phyloP scores from a whole-genome alignment of 2,113 vertebrate species.

The Glaucomys volans region DNA sequence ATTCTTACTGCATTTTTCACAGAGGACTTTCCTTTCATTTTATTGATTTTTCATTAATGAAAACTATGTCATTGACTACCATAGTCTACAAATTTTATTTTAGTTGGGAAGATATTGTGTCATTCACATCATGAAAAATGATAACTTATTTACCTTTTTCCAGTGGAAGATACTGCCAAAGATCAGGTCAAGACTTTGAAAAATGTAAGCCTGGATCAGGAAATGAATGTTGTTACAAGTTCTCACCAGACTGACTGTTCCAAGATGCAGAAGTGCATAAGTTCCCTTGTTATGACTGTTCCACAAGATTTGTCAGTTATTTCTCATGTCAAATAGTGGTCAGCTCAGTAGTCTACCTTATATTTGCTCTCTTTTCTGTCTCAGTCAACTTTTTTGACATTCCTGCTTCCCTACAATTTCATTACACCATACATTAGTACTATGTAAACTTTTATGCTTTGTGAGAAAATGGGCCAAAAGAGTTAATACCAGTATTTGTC shows the following conservation, averaged over 20 bases:
- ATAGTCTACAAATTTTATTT: neutral
- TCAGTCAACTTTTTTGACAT: neutral
- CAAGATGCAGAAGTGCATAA: neutral
- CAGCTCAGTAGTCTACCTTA: accelerated
- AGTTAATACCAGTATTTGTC: neutral
- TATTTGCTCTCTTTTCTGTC: neutral
- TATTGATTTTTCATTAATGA: neutral
- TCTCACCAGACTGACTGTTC: neutral
- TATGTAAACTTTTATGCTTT: neutral
- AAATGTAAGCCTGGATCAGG: neutral
- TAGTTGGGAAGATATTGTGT: neutral
- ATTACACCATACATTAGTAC: neutral
- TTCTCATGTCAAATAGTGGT: neutral
- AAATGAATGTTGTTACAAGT: neutral
- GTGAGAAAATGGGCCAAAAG: neutral
- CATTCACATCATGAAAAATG: neutral
- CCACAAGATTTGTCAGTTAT: neutral
- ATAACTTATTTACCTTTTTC: neutral
- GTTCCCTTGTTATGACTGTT: neutral
- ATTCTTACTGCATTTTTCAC: neutral
- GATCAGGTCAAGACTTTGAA: neutral
- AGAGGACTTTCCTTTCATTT: neutral
- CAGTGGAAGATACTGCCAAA: neutral
- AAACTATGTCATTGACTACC: neutral
- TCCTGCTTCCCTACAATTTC: neutral